Percentiles rank a stretch among this genome's conserved stretches.
phyloP scores from a whole-genome alignment of 2,797 vertebrate genomes.

The Anisognathus igniventris region DNA sequence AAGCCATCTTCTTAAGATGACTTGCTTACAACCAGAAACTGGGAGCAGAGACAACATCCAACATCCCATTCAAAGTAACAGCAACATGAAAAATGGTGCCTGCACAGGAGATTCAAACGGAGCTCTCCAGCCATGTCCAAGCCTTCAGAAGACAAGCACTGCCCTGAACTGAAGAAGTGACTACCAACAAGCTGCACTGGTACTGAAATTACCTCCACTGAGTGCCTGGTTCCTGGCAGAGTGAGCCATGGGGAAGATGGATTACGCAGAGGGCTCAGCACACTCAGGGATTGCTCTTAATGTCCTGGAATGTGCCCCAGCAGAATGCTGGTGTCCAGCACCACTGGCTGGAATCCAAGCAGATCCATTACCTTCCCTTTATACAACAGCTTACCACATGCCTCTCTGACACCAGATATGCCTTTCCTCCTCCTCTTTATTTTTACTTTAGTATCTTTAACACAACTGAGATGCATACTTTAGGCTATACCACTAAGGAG shows the following conservation, averaged over 20 bases:
- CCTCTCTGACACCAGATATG: constrained; percentile 45
- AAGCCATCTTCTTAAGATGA: neutral
- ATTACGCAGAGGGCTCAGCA: neutral
- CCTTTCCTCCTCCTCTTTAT: constrained; percentile 40
- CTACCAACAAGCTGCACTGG: neutral
- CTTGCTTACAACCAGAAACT: neutral
- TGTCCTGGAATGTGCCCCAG: constrained; percentile 15
- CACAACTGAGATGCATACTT: neutral
- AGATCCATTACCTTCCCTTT: constrained; percentile 58
- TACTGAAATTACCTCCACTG: neutral
- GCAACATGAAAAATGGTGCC: neutral
- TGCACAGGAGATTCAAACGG: neutral
- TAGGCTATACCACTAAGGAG: neutral
- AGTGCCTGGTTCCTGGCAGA: neutral
- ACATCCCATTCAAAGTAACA: neutral
- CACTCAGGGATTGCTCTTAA: neutral
- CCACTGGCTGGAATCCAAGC: constrained; percentile 41
- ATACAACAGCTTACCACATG: constrained; percentile 53
- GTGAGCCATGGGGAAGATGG: neutral
- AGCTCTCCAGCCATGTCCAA: neutral
- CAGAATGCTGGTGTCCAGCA: neutral
- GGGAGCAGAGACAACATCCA: neutral
- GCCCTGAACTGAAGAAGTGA: neutral
- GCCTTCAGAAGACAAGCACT: neutral
- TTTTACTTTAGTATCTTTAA: constrained; percentile 53